Percentiles rank a stretch among this genome's conserved stretches.
phyloP scores from a whole-genome alignment of 64 coral and sea anemone genomes.

The Hydrozoanthus tunicans region DNA sequence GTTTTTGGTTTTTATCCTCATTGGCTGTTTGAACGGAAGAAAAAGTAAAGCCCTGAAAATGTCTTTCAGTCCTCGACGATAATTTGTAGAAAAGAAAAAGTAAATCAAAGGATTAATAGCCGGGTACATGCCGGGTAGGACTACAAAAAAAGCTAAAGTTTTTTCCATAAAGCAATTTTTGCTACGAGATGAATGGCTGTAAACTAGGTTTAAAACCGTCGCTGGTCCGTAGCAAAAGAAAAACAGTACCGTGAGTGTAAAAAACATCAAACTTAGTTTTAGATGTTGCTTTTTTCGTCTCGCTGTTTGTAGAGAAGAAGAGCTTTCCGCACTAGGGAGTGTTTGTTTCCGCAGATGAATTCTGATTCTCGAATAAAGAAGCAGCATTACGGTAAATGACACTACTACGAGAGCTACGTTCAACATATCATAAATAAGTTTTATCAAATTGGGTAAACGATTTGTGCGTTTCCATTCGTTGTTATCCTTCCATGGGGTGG shows the following conservation, averaged over 20 bases:
- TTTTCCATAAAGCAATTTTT: not conserved
- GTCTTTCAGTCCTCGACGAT: slow-evolving; percentile 10
- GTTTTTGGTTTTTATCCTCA: too few species aligned
- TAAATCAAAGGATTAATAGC: slow-evolving; percentile 25
- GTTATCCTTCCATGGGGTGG: not conserved
- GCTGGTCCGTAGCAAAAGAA: not conserved
- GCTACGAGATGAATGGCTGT: not conserved
- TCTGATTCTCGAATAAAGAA: slow-evolving; percentile 27
- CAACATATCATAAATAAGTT: not conserved
- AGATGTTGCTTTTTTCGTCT: slow-evolving; percentile 7
- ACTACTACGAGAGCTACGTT: not conserved
- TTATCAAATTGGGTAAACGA: too few species aligned
- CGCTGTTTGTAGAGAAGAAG: slow-evolving; percentile 6
- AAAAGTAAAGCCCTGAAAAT: not conserved
- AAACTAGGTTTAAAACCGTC: not conserved
- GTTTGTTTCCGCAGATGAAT: not conserved
- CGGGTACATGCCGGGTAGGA: not conserved
- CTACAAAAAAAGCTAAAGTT: not conserved
- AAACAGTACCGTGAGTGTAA: not conserved
- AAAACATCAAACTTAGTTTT: slow-evolving; percentile 26
- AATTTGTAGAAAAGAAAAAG: slow-evolving; percentile 13
- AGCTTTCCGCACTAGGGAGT: not conserved
- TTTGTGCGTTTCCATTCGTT: not conserved
- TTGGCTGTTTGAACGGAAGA: not conserved
- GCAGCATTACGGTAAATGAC: not conserved